These are phyloP conservation scores for Formica aserva DNA, from an alignment of 2,888 invertebrate genomes.

Conservation along the genomic window DNA sequence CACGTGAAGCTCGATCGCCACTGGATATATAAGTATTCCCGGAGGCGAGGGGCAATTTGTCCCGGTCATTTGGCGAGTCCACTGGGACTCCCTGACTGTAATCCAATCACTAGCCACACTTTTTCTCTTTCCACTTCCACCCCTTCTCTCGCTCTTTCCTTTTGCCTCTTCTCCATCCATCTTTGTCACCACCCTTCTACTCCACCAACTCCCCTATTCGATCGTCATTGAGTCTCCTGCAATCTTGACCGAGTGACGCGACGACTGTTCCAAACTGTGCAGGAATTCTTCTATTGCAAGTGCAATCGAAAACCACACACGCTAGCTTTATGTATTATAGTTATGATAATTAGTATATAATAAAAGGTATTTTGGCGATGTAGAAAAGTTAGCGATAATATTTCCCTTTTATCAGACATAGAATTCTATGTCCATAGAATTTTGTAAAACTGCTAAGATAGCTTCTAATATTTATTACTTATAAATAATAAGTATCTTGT, in stretches of 20 bases:
- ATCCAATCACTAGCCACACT: constrained; percentile 86
- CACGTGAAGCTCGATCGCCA: constrained; percentile 77
- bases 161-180: constrained; percentile 40
- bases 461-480: too few relatives aligned
- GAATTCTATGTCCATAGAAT: neutral
- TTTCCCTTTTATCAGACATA: neutral
- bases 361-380: neutral
- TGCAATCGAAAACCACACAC: constrained; percentile 3
- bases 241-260: constrained; percentile 76
- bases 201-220: constrained; percentile 61
- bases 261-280: constrained; percentile 65
- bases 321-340: neutral
- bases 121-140: constrained; percentile 71
- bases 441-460: neutral
- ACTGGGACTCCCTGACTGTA: constrained; percentile 85
- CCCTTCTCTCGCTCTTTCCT: constrained; percentile 12
- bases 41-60: constrained; percentile 86
- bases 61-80: constrained; percentile 86
- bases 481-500: too few relatives aligned
- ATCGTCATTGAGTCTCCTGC: constrained; percentile 77
- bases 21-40: constrained; percentile 86
- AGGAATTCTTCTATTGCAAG: constrained; percentile 62
- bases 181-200: constrained; percentile 56
- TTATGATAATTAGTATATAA: neutral
- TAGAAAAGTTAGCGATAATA: neutral